These are phyloP conservation scores for Dendronephthya gigantea DNA, from an alignment of 64 coral and sea anemone species.

Conservation along the genomic window DNA sequence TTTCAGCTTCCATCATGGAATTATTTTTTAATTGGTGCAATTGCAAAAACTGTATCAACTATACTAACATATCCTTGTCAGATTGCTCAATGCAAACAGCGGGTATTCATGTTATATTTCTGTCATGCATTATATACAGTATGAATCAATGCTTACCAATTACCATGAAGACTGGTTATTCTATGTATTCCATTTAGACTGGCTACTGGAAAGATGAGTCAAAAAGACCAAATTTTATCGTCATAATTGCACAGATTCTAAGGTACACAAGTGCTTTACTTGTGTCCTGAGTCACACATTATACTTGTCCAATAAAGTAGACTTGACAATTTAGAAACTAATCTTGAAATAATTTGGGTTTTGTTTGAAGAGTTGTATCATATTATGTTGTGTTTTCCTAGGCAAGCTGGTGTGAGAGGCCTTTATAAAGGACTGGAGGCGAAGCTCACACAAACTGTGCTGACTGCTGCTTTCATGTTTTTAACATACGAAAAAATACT, in stretches of 20 bases:
- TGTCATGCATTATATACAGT: background rate
- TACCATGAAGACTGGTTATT: no score
- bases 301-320: no score
- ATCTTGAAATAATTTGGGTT: no score
- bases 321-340: no score
- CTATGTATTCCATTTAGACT: background rate
- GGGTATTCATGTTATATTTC: slow-evolving; percentile 28
- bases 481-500: slow-evolving; percentile 1
- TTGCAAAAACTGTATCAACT: slow-evolving; percentile 86
- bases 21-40: slow-evolving; percentile 81
- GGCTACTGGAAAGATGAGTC: slow-evolving; percentile 14
- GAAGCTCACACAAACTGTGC: slow-evolving; percentile 3
- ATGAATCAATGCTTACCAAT: no score
- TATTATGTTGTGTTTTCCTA: background rate
- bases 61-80: slow-evolving; percentile 80
- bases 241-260: background rate
- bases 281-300: no score
- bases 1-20: slow-evolving; percentile 50
- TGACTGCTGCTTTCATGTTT: slow-evolving; percentile 4
- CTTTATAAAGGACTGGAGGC: slow-evolving; percentile 4
- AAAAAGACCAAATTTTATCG: slow-evolving; percentile 1
- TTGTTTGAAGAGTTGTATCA: background rate
- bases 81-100: slow-evolving; percentile 77
- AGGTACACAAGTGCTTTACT: no score
- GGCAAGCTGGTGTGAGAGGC: background rate